Percentiles rank a stretch among this genome's conserved stretches.
These are phyloP conservation scores for Papilio elwesi DNA, from an alignment of 2,888 invertebrate species.

Conservation along the genomic window DNA sequence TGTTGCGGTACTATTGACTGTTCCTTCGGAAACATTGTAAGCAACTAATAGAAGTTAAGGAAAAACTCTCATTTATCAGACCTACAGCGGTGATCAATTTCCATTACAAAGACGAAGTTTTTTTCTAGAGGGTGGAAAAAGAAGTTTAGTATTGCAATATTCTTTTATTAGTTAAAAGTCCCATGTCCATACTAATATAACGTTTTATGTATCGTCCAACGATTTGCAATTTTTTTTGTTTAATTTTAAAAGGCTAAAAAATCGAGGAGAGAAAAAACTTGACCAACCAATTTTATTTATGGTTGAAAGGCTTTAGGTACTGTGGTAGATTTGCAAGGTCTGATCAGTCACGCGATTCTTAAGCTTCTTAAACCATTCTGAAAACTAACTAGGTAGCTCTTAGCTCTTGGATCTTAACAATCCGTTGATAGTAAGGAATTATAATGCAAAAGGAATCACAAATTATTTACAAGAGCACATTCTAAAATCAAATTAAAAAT, in stretches of 20 bases:
- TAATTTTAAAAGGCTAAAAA: constrained; percentile 13
- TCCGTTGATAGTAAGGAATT: not conserved
- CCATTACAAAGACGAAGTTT: too few species aligned
- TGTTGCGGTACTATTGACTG: too few species aligned
- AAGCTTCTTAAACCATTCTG: not conserved
- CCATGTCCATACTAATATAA: not conserved
- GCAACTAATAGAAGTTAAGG: too few species aligned
- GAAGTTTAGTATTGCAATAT: too few species aligned
- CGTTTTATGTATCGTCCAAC: not conserved
- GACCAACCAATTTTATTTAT: constrained; percentile 25
- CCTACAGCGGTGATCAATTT: too few species aligned
- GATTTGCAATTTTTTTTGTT: not conserved
- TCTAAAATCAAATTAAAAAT: too few species aligned
- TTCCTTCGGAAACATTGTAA: too few species aligned
- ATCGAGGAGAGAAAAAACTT: constrained; percentile 22
- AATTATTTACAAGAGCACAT: too few species aligned
- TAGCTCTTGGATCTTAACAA: not conserved
- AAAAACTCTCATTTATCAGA: too few species aligned
- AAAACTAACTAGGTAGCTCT: not conserved
- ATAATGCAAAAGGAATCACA: not conserved
- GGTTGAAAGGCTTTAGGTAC: constrained; percentile 27
- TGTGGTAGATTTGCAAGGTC: constrained; percentile 32
- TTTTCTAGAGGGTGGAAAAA: too few species aligned
- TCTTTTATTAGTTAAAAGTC: too few species aligned
- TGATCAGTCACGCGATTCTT: constrained; percentile 21